A percentile compares a stretch with the other conserved stretches of the same genome.
Conservation (phyloP, 2,797 vertebrate species). For the Cossypha niveicapilla region DNA sequence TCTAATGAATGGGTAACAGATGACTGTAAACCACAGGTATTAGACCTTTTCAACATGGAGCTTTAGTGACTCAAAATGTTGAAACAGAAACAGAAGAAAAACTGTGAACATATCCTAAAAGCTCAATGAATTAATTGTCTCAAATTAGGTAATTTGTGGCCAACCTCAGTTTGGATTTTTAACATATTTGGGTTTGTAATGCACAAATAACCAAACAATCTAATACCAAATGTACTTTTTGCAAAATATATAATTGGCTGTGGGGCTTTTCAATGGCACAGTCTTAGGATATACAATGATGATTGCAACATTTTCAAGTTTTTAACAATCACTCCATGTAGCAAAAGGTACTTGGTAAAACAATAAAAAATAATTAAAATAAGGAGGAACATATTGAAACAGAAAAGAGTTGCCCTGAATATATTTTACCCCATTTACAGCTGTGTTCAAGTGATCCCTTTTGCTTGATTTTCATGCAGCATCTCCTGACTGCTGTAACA, state of each 20-base stretch:
- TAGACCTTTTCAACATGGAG: slow-evolving; percentile 24
- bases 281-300: not conserved
- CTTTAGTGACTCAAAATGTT: slow-evolving; percentile 1
- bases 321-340: not conserved
- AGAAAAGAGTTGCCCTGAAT: not conserved
- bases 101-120: slow-evolving; percentile 3
- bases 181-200: slow-evolving; percentile 33
- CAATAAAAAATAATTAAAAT: not conserved
- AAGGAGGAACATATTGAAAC: not conserved
- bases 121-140: slow-evolving; percentile 52
- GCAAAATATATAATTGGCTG: not conserved
- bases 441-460: not conserved
- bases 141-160: slow-evolving; percentile 53
- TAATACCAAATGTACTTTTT: not conserved
- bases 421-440: not conserved
- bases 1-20: slow-evolving; percentile 59
- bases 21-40: slow-evolving; percentile 44
- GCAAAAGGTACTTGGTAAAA: not conserved
- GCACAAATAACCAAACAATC: not conserved
- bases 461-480: not conserved
- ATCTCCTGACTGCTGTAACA: not conserved
- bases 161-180: slow-evolving; percentile 47
- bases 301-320: not conserved
- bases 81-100: slow-evolving; percentile 33
- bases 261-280: not conserved